Evolutionary conservation across 1,140 invertebrate species (phyloP), one percentile per base, ranked within the genome.

Genomic region (Nylanderia fulva): DNA sequence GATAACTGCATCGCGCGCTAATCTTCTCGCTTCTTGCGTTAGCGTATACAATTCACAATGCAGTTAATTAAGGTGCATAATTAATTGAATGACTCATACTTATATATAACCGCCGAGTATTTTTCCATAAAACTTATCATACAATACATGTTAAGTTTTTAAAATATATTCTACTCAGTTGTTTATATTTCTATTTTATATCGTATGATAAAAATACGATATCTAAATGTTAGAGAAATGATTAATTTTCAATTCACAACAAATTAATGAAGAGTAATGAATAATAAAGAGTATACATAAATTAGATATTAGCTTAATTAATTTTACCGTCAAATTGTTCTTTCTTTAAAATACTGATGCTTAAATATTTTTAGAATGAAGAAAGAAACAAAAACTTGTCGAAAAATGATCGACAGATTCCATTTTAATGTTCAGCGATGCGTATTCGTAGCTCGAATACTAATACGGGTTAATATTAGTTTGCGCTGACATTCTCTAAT

Each of bases 401-500:
- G 1, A 61, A 61, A n/a, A 27, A 21, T 60, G 2, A 24, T 39
- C 24, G 6, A 39, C 39, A 9, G 8, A 39, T 58, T 75, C 39
- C 58, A 76, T 63, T 63, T 76, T 42, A 45, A 36, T 63, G 29
- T 76, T 36, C 21, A 11, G 56, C 36, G 11, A 42, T 7, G 33
- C 4, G 71, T 24, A 21, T 42, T 29, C 15, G 36, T 39, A 18
- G 11, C 52, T 36, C 36, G 24, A 61, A 54, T 60, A 60, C 36
- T 18, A 60, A 60, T n/a, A n/a, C 54, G 33, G 18, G 18, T 63
- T 76, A 76, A 76, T 76, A 76, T 76, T 45, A 79, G 61, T 48
- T 36, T 21, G 29, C 42, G 29, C 18, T 42, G 52, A 54, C 36
- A 42, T n/a, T 77, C 60, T 66, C 74, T 18, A 61, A 64, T 79